Percentiles rank a stretch among this genome's conserved stretches.
Evolutionary conservation across 2,888 invertebrate species (phyloP).

Genomic region (Melanargia galathea): DNA sequence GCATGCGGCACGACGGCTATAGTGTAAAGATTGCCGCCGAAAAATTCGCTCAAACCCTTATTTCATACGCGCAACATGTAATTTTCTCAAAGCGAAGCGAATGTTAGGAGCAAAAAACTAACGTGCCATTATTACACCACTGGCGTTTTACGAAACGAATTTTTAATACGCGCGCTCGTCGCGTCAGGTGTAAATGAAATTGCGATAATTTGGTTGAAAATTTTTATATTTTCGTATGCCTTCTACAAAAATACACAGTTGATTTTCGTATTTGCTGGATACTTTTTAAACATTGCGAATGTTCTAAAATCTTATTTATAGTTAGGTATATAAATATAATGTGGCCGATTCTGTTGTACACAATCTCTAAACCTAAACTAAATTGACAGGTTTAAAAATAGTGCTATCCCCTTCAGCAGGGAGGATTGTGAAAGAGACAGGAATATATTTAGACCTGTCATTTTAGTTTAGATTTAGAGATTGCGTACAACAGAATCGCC

Average conservation of each 20-base stretch:
- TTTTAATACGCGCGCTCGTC: constrained; percentile 16
- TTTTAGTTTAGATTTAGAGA: no score
- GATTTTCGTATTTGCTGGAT: constrained; percentile 16
- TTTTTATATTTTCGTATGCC: constrained; percentile 58
- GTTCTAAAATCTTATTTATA: neutral
- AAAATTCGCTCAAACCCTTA: constrained; percentile 53
- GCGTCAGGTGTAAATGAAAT: constrained; percentile 42
- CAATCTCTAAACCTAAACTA: no score
- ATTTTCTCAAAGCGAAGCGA: constrained; percentile 59
- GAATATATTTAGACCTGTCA: no score
- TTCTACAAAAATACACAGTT: constrained; percentile 65
- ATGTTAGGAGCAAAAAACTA: constrained; percentile 56
- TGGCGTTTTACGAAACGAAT: constrained; percentile 29
- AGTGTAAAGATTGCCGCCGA: constrained; percentile 63
- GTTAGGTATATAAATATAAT: neutral
- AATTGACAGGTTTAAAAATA: no score
- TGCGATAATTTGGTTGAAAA: constrained; percentile 47
- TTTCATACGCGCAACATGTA: constrained; percentile 59
- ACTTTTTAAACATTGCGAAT: neutral
- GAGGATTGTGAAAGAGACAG: no score
- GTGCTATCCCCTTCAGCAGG: no score
- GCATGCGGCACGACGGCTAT: constrained; percentile 53
- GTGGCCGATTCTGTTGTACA: no score
- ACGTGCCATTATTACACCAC: constrained; percentile 33
- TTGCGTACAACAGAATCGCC: no score